Evolutionary conservation across 2,797 vertebrate genomes (phyloP).

Genomic region (Eulemur mongoz): DNA sequence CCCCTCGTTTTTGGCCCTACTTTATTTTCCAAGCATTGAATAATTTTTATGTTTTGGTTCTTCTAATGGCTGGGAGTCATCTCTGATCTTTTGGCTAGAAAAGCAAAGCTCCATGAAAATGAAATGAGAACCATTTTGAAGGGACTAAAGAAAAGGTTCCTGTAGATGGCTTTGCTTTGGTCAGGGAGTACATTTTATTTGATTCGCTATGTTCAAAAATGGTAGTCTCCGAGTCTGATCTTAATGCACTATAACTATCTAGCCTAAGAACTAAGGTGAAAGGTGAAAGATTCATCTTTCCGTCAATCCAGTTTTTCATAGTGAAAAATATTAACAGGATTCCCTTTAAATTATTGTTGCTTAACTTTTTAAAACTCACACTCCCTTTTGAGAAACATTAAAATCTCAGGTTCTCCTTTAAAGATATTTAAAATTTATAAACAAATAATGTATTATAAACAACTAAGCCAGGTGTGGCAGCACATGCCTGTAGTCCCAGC

Average conservation of each 20-base stretch:
- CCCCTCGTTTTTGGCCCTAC: not conserved
- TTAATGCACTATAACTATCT: not conserved
- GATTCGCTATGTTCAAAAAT: not conserved
- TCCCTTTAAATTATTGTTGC: not conserved
- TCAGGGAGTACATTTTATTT: not conserved
- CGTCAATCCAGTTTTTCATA: not conserved
- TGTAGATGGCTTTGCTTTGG: not conserved
- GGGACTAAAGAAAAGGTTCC: not conserved
- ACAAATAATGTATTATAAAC: not conserved
- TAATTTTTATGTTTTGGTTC: not conserved
- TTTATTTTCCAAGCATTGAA: not conserved
- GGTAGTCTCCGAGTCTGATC: not conserved
- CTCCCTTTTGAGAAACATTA: conserved; percentile 2
- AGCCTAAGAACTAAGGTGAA: not conserved
- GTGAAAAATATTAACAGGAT: not conserved
- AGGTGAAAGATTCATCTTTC: not conserved
- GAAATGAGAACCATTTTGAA: not conserved
- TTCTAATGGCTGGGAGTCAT: not conserved
- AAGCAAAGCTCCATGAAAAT: not conserved
- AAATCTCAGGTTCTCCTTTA: conserved; percentile 4
- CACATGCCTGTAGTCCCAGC: not conserved
- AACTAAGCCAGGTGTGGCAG: not conserved
- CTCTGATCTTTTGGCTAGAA: not conserved
- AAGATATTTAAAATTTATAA: not conserved
- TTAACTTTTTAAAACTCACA: not conserved